Base-by-base conservation (phyloP, 1,140 invertebrate species). In the Harpegnathos saltator region DNA sequence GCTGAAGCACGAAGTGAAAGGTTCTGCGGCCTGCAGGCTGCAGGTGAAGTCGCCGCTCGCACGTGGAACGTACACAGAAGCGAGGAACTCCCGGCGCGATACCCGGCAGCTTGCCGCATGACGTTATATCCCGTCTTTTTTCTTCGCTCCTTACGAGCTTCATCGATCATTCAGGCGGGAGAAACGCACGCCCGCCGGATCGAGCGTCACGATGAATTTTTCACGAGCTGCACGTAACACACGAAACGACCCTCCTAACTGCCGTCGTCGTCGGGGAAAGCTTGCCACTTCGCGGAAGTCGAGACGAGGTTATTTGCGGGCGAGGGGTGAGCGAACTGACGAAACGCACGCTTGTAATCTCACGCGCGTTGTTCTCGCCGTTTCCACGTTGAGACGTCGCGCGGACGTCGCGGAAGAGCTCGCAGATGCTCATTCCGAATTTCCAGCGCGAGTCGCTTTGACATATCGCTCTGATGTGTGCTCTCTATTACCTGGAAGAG, bases 221-320 rank as follows among this genome's bases (percentile, higher is more conserved):
- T 62, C 5, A 50, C 17, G 29, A 59, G 61, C 24, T 62, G 12
- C 22, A 48, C 22, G 17, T 61, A 17, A 44, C 38, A 22, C 14
- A 2, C 22, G 19, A 26, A 9, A 44, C 29, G 26, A 71, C n/a
- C 33, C n/a, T 54, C 29, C 22, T 26, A 56, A 56, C 33, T 11
- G 26, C 38, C 54, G 19, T 15, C 15, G 15, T 11, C 11, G 12
- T 17, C 12, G 15, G 44, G 50, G n/a, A n/a, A n/a, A 75, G 9
- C 7, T 19, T 63, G 19, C 62, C 24, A 4, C n/a, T 29, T 14
- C 17, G 26, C 58, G 14, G 29, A 38, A 15, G 33, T n/a, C 33
- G n/a, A 50, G 38, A n/a, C n/a, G 17, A 50, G 24, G 9, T 62
- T 62, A 75, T 75, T 75, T 75, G 58, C 44, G 58, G n/a, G 62